These are phyloP conservation scores for Pampus argenteus DNA, from an alignment of 2,797 vertebrate genomes.

Conservation along the genomic window DNA sequence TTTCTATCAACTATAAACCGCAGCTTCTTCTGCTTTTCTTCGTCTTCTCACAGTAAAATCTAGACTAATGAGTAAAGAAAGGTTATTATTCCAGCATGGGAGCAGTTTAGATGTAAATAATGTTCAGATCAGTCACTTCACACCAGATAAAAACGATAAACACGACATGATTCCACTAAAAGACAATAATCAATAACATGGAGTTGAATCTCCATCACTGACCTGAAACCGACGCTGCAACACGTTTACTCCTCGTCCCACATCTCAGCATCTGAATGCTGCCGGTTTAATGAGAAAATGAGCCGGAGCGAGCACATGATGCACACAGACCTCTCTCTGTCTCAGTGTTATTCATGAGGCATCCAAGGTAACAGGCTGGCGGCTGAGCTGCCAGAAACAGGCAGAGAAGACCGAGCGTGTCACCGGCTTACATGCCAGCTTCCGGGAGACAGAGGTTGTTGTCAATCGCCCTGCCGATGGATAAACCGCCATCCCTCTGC, in stretches of 20 bases:
- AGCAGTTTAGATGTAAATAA: too few species aligned
- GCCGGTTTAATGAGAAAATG: conserved; percentile 14
- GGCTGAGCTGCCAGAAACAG: conserved; percentile 51
- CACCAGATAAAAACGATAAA: too few species aligned
- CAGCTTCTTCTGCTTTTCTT: too few species aligned
- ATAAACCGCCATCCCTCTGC: not conserved
- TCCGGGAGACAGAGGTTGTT: conserved; percentile 32
- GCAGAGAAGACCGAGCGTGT: conserved; percentile 41
- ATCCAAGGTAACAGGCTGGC: conserved; percentile 54
- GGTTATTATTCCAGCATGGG: too few species aligned
- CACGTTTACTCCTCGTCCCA: not conserved
- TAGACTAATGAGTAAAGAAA: too few species aligned
- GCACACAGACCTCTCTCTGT: conserved; percentile 41
- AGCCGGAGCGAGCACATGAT: conserved; percentile 10
- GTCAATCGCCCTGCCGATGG: conserved; percentile 41
- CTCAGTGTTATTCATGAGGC: conserved; percentile 21
- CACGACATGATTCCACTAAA: not conserved
- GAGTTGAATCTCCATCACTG: conserved; percentile 36
- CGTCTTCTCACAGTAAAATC: too few species aligned
- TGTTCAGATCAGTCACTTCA: too few species aligned
- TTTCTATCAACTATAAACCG: too few species aligned
- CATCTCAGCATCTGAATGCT: not conserved
- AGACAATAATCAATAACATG: not conserved
- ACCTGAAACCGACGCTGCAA: conserved; percentile 43
- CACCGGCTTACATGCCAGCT: conserved; percentile 44